A percentile compares a stretch with the other conserved stretches of the same genome.
phyloP scores from a whole-genome alignment of 1,140 invertebrate genomes.

The Drosophila triauraria region DNA sequence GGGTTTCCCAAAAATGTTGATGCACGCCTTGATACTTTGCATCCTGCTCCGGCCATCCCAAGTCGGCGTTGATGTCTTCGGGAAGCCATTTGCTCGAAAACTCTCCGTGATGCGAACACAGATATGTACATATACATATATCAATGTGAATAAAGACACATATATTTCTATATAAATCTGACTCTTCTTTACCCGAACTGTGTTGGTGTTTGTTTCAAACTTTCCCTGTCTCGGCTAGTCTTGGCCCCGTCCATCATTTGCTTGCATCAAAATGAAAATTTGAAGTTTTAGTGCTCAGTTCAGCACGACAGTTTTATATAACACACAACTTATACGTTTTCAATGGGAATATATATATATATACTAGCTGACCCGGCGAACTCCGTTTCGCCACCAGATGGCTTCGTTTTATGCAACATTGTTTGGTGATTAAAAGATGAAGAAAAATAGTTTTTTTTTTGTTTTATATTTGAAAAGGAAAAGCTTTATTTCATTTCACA shows the following conservation, averaged over 20 bases:
- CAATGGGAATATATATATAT: slow-evolving; percentile 44
- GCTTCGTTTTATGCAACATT: too few species aligned
- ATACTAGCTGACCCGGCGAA: too few species aligned
- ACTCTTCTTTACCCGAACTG: slow-evolving; percentile 39
- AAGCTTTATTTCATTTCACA: too few species aligned
- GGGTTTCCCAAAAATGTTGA: slow-evolving; percentile 71
- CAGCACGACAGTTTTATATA: slow-evolving; percentile 57
- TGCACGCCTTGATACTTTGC: slow-evolving; percentile 26
- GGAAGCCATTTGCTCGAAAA: slow-evolving; percentile 39
- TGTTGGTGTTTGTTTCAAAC: slow-evolving; percentile 61
- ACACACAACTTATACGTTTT: slow-evolving; percentile 79
- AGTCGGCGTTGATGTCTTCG: slow-evolving; percentile 63
- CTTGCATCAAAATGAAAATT: slow-evolving; percentile 38
- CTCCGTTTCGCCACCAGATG: too few species aligned
- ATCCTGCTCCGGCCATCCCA: background rate
- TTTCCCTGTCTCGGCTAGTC: slow-evolving; percentile 45
- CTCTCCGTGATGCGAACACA: slow-evolving; percentile 16
- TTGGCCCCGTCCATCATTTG: slow-evolving; percentile 31
- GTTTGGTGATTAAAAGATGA: too few species aligned
- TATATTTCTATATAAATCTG: slow-evolving; percentile 10
- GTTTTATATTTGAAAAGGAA: too few species aligned
- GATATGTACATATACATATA: background rate
- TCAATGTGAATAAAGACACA: background rate
- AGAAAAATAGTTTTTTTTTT: too few species aligned
- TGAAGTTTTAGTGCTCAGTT: slow-evolving; percentile 57